Percentiles rank a stretch among this genome's conserved stretches.
These are phyloP conservation scores for Tichodroma muraria DNA, from an alignment of 2,113 vertebrate genomes.

Conservation along the genomic window DNA sequence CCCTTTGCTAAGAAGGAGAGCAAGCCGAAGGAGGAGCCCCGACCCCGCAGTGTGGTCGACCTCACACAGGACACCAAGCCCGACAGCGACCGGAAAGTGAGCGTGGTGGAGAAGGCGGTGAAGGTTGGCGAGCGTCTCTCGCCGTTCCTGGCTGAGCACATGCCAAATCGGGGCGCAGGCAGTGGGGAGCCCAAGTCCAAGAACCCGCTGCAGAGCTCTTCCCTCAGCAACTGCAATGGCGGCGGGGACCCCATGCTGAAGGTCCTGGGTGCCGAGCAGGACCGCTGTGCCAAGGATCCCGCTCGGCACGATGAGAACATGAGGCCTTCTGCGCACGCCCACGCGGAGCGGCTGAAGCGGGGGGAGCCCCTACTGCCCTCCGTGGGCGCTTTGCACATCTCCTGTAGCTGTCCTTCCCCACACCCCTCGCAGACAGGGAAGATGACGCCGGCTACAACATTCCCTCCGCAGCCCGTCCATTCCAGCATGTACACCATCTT, in stretches of 20 bases:
- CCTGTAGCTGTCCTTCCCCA: slow-evolving; percentile 75
- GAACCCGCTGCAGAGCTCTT: slow-evolving; percentile 68
- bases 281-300: slow-evolving; percentile 73
- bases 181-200: slow-evolving; percentile 74
- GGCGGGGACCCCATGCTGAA: slow-evolving; percentile 63
- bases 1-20: slow-evolving; percentile 73
- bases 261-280: slow-evolving; percentile 72
- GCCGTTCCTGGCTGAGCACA: slow-evolving; percentile 67
- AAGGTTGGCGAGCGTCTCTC: slow-evolving; percentile 66
- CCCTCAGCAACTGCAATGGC: slow-evolving; percentile 71
- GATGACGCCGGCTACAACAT: slow-evolving; percentile 57
- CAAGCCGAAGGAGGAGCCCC: slow-evolving; percentile 69
- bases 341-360: slow-evolving; percentile 71
- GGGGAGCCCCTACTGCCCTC: slow-evolving; percentile 73
- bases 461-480: slow-evolving; percentile 70
- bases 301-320: slow-evolving; percentile 73
- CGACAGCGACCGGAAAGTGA: slow-evolving; percentile 78
- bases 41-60: slow-evolving; percentile 76
- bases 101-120: slow-evolving; percentile 58
- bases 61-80: slow-evolving; percentile 77
- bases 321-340: slow-evolving; percentile 61
- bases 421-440: slow-evolving; percentile 64
- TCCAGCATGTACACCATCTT: slow-evolving; percentile 77
- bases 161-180: slow-evolving; percentile 32
- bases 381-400: slow-evolving; percentile 71